These are phyloP conservation scores for Speoplatyrhinus poulsoni DNA, from an alignment of 2,113 vertebrate species.

Conservation along the genomic window DNA sequence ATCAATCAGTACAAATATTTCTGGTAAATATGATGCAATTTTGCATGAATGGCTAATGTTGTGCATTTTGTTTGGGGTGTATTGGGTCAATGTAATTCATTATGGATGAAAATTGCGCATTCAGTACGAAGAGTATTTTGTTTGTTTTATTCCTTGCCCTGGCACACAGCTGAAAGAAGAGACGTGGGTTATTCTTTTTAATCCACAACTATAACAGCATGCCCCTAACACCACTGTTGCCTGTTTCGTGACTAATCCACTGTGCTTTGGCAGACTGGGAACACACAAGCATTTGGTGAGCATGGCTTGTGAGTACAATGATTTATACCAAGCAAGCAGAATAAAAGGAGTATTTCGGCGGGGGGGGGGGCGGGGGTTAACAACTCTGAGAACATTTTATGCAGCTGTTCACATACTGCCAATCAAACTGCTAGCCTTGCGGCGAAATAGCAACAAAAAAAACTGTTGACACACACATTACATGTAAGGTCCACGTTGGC, in stretches of 20 bases:
- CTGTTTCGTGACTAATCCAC: slow-evolving; percentile 2
- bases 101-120: not conserved
- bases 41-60: not conserved
- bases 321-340: slow-evolving; percentile 13
- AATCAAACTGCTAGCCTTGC: slow-evolving; percentile 21
- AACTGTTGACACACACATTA: slow-evolving; percentile 31
- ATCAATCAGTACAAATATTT: slow-evolving; percentile 29
- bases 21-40: not conserved
- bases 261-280: slow-evolving; percentile 1
- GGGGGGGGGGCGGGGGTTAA: too few relatives aligned
- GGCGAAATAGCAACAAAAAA: too few relatives aligned
- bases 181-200: not conserved
- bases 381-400: too few relatives aligned
- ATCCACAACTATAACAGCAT: not conserved
- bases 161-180: not conserved
- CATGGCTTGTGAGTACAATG: not conserved
- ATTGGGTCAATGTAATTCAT: not conserved
- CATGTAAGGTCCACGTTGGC: too few relatives aligned
- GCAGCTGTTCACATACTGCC: slow-evolving; percentile 15
- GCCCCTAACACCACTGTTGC: not conserved
- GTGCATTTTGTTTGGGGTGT: not conserved
- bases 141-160: not conserved
- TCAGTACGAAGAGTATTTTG: not conserved
- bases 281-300: not conserved
- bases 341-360: slow-evolving; percentile 5